A percentile compares a stretch with the other conserved stretches of the same genome.
These are phyloP conservation scores for Felis catus DNA, from an alignment of 2,113 vertebrate species.

Conservation along the genomic window DNA sequence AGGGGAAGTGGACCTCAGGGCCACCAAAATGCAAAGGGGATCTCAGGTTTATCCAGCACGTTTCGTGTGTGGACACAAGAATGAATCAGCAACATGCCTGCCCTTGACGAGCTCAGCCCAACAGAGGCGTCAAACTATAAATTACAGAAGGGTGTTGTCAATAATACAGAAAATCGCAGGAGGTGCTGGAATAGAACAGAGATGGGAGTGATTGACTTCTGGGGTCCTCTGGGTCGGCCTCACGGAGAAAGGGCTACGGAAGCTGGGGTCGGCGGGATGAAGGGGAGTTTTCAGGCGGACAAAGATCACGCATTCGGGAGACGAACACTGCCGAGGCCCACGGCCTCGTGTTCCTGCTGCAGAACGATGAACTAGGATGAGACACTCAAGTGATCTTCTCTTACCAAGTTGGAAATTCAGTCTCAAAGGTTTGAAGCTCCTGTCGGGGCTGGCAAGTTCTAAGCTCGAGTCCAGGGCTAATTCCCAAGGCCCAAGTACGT, in stretches of 20 bases:
- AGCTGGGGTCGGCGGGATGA: not conserved
- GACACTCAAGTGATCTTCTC: not conserved
- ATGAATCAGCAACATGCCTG: not conserved
- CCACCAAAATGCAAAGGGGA: not conserved
- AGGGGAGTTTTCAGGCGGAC: not conserved
- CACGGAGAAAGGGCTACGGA: not conserved
- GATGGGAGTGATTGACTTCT: not conserved
- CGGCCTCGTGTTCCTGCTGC: rapidly evolving
- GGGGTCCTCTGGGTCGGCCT: not conserved
- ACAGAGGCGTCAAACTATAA: not conserved
- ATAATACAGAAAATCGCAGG: not conserved
- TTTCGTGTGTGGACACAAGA: not conserved
- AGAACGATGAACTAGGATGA: too few species aligned
- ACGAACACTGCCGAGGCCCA: not conserved
- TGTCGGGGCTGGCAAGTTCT: not conserved
- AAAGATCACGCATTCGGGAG: not conserved
- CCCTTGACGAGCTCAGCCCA: not conserved
- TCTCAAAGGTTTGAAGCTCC: not conserved
- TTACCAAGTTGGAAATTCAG: not conserved
- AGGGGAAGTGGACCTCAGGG: not conserved
- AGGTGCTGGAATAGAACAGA: not conserved
- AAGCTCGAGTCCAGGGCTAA: not conserved
- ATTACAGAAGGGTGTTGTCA: not conserved
- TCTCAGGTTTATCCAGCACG: rapidly evolving
- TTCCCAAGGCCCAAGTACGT: rapidly evolving